phyloP scores from a whole-genome alignment of 2,113 vertebrate genomes.

The Oophaga pumilio region DNA sequence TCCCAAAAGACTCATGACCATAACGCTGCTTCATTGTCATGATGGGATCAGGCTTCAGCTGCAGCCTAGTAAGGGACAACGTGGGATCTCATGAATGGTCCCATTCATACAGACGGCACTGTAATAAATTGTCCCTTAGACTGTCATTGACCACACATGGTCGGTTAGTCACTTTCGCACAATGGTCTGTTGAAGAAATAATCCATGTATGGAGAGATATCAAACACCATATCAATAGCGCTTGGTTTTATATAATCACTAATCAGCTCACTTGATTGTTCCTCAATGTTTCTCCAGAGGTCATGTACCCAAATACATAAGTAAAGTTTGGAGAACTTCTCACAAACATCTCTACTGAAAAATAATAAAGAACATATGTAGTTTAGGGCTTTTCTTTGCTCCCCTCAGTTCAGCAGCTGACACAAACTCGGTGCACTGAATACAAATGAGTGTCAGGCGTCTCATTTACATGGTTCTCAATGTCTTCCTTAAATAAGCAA shows the following conservation, averaged over 20 bases:
- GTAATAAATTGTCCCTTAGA: too few species aligned
- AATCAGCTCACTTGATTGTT: too few species aligned
- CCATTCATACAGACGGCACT: not conserved
- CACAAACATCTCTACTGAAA: not conserved
- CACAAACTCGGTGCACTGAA: not conserved
- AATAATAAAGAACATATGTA: not conserved
- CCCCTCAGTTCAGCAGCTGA: not conserved
- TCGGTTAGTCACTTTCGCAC: too few species aligned
- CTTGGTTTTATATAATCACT: too few species aligned
- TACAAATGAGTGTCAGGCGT: not conserved
- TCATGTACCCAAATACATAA: not conserved
- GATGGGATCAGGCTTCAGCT: not conserved
- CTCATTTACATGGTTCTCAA: conserved; percentile 1
- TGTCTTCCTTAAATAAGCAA: conserved; percentile 4
- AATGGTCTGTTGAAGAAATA: too few species aligned
- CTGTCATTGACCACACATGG: too few species aligned
- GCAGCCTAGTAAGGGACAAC: not conserved
- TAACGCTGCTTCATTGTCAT: not conserved
- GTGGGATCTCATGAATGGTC: not conserved
- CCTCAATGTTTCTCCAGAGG: not conserved
- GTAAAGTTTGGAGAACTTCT: not conserved
- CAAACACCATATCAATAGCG: too few species aligned
- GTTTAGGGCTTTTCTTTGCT: not conserved
- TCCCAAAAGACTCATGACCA: not conserved
- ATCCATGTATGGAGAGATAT: too few species aligned